Evolutionary conservation across 2,113 vertebrate genomes (phyloP).

Genomic region (Bostrychus sinensis): DNA sequence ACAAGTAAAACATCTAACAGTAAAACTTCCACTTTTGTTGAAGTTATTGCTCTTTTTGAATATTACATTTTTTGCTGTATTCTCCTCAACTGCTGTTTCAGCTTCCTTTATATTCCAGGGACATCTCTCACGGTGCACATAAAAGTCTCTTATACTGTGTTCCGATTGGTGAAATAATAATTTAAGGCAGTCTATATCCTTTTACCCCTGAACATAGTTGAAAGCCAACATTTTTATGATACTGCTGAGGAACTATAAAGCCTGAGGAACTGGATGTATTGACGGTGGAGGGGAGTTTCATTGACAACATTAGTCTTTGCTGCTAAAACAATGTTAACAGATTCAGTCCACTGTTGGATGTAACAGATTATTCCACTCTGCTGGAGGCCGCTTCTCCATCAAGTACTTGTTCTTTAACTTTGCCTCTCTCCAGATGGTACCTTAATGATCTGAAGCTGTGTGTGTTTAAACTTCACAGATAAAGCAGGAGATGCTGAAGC

Average conservation of each 20-base stretch:
- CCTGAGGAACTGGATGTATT: neutral
- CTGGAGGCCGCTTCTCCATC: slow-evolving; percentile 24
- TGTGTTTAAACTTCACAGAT: slow-evolving; percentile 51
- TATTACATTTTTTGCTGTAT: neutral
- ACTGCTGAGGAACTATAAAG: neutral
- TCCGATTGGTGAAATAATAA: slow-evolving; percentile 12
- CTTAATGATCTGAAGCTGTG: slow-evolving; percentile 64
- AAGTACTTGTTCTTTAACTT: slow-evolving; percentile 42
- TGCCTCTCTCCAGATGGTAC: slow-evolving; percentile 68
- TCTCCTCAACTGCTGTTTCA: slow-evolving; percentile 1
- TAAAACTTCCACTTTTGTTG: neutral
- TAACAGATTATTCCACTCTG: slow-evolving; percentile 34
- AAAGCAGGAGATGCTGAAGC: slow-evolving; percentile 19
- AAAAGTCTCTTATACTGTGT: slow-evolving; percentile 12
- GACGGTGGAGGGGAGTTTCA: slow-evolving; percentile 1
- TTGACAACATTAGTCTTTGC: neutral
- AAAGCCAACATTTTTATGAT: neutral
- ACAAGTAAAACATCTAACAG: too few species aligned
- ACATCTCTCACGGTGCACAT: slow-evolving; percentile 11
- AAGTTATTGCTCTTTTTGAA: slow-evolving; percentile 9
- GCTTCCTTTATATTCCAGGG: slow-evolving; percentile 8
- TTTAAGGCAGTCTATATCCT: slow-evolving; percentile 3
- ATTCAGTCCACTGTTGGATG: slow-evolving; percentile 10
- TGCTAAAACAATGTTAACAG: slow-evolving; percentile 18
- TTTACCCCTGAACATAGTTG: neutral